Conservation (phyloP, 2,797 vertebrate species). For the Enteromius mattozi region DNA sequence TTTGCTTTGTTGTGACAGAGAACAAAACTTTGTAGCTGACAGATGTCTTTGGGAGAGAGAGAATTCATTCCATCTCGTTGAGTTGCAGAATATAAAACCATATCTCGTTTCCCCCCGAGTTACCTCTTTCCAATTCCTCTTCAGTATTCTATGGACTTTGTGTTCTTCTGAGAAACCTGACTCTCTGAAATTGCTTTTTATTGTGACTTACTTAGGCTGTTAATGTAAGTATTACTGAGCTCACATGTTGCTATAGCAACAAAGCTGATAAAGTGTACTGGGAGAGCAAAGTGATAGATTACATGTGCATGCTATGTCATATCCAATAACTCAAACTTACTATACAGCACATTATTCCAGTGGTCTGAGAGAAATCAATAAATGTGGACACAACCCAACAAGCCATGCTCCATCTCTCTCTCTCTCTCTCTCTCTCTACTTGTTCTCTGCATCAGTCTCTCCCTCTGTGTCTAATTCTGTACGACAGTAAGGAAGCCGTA, state of each 20-base stretch:
- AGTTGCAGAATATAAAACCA: slow-evolving; percentile 70
- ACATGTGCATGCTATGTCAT: slow-evolving; percentile 93
- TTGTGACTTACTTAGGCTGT: slow-evolving; percentile 85
- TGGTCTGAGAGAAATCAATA: slow-evolving; percentile 95
- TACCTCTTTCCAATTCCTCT: slow-evolving; percentile 72
- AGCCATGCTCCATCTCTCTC: slow-evolving; percentile 55
- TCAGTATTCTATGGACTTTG: slow-evolving; percentile 76
- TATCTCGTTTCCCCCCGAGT: slow-evolving; percentile 55
- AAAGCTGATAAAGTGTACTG: slow-evolving; percentile 86
- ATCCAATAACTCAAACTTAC: slow-evolving; percentile 97
- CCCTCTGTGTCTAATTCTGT: slow-evolving; percentile 60
- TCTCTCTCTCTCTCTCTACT: not conserved
- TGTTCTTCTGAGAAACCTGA: slow-evolving; percentile 74
- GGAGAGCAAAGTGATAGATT: slow-evolving; percentile 90
- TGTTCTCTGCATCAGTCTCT: not conserved
- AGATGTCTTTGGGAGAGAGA: slow-evolving; percentile 66
- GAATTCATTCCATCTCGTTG: slow-evolving; percentile 72
- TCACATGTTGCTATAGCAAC: slow-evolving; percentile 85
- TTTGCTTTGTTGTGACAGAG: slow-evolving; percentile 75
- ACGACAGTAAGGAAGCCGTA: slow-evolving; percentile 73
- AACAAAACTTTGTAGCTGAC: slow-evolving; percentile 77
- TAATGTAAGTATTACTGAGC: slow-evolving; percentile 84
- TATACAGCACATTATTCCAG: slow-evolving; percentile 90
- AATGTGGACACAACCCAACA: slow-evolving; percentile 88
- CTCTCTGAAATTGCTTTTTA: slow-evolving; percentile 80